phyloP scores from a whole-genome alignment of 2,797 vertebrate genomes.

The Microctenopoma lineatum region DNA sequence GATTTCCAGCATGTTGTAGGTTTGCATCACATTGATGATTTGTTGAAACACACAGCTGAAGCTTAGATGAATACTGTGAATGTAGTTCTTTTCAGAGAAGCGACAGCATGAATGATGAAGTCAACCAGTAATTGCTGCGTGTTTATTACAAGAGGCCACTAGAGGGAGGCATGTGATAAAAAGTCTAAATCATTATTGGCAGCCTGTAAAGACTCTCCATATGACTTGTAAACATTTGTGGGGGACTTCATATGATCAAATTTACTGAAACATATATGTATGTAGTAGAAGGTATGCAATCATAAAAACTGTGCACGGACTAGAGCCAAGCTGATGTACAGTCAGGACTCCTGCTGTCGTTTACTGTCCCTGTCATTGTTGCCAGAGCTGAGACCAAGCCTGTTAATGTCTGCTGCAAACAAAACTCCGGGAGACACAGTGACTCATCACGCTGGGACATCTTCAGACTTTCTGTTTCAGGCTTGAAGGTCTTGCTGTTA shows the following conservation, averaged over 20 bases:
- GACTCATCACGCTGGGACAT: neutral
- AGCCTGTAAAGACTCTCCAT: too few relatives aligned
- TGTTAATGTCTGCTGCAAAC: neutral
- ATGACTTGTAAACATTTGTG: neutral
- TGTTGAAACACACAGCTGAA: neutral
- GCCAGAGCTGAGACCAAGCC: neutral
- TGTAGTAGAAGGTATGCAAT: neutral
- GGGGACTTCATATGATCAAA: neutral
- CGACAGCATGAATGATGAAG: neutral
- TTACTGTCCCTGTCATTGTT: neutral
- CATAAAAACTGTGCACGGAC: neutral
- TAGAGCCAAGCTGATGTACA: too few relatives aligned
- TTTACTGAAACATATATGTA: neutral
- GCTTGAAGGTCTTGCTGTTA: neutral
- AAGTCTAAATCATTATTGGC: neutral
- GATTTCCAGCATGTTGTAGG: neutral
- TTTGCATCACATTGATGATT: neutral
- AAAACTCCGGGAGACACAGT: neutral
- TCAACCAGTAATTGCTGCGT: too few relatives aligned
- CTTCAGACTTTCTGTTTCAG: neutral
- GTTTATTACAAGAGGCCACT: conserved; percentile 40
- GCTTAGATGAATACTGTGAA: neutral
- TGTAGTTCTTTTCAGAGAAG: neutral
- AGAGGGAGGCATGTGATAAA: conserved; percentile 57
- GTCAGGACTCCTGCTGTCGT: neutral